These are phyloP conservation scores for Chirona hameri DNA, from an alignment of 2,888 invertebrate genomes.

Conservation along the genomic window DNA sequence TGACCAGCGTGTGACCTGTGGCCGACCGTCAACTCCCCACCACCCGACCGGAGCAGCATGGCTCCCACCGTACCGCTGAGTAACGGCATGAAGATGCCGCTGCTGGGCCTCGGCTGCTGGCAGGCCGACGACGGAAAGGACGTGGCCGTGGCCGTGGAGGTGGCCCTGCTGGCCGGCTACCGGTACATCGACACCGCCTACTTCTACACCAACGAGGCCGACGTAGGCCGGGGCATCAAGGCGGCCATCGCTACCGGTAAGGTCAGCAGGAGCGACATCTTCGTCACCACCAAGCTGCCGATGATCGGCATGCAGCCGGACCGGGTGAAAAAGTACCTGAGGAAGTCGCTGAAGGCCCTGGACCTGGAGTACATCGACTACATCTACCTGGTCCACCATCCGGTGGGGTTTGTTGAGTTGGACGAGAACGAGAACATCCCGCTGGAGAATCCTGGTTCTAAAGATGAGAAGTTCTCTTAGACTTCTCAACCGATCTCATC, in stretches of 20 bases:
- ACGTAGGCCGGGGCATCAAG: constrained; percentile 32
- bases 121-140: constrained; percentile 8
- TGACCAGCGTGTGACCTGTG: too few relatives aligned
- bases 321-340: constrained; percentile 65
- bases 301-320: constrained; percentile 53
- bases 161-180: constrained; percentile 34
- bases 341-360: constrained; percentile 62
- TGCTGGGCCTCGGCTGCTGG: constrained; percentile 36
- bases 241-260: background rate
- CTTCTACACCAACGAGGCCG: constrained; percentile 34
- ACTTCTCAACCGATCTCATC: constrained; percentile 64
- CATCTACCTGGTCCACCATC: constrained; percentile 72
- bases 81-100: constrained; percentile 35
- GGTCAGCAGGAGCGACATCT: background rate
- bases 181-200: constrained; percentile 36
- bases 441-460: constrained; percentile 51
- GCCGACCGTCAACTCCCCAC: too few relatives aligned
- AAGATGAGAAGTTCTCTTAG: constrained; percentile 47
- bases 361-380: constrained; percentile 74
- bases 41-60: background rate
- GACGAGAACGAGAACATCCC: constrained; percentile 65
- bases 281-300: constrained; percentile 37
- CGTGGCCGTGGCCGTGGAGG: constrained; percentile 25
- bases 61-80: constrained; percentile 26
- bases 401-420: constrained; percentile 61